Conservation (phyloP, 2,888 invertebrate genomes). For the Tipula lateralis region DNA sequence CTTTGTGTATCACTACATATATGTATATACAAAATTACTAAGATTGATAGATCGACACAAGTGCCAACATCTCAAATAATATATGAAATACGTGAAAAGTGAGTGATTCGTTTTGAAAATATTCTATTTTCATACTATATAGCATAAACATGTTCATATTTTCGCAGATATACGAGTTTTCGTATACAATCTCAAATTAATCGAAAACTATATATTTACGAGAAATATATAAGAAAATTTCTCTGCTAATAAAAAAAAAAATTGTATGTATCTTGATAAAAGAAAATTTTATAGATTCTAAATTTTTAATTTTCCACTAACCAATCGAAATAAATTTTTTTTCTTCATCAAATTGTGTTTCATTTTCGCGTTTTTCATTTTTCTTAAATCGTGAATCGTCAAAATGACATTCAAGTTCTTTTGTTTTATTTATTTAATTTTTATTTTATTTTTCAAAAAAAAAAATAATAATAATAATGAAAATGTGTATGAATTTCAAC, state of each 20-base stretch:
- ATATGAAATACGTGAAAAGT: background rate
- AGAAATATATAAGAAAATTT: background rate
- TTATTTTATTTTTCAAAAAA: background rate
- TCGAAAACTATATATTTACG: constrained; percentile 14
- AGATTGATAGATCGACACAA: constrained; percentile 15
- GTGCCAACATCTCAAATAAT: background rate
- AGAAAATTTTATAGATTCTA: constrained; percentile 7
- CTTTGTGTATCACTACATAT: background rate
- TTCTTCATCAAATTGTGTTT: background rate
- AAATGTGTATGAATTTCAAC: background rate
- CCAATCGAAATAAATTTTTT: background rate
- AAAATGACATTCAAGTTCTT: background rate
- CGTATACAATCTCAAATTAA: background rate
- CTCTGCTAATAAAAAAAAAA: background rate
- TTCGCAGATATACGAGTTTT: background rate
- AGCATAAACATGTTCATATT: background rate
- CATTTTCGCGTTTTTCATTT: background rate
- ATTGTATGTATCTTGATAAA: background rate
- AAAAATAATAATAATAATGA: background rate
- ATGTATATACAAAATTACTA: background rate
- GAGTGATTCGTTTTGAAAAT: background rate
- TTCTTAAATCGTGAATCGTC: background rate
- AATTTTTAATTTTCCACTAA: background rate
- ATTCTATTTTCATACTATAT: background rate
- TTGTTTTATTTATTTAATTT: constrained; percentile 19